These are phyloP conservation scores for Epizoanthus rinbou DNA, from an alignment of 92 coral and sea anemone species.

Conservation along the genomic window DNA sequence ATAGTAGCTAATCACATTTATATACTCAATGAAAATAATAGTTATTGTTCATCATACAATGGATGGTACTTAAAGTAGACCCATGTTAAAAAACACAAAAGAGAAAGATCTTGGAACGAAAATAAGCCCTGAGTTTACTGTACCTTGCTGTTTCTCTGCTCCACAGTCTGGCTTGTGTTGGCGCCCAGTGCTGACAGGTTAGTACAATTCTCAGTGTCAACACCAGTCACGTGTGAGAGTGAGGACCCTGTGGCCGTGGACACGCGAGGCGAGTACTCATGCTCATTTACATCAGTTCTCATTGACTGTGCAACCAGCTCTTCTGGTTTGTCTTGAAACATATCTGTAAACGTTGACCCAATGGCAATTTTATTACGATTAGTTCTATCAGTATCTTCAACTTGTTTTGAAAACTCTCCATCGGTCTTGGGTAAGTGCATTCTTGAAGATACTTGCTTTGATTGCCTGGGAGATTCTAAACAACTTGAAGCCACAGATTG, in stretches of 20 bases:
- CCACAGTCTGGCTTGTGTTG: neutral
- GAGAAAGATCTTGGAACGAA: too few relatives aligned
- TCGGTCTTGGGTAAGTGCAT: neutral
- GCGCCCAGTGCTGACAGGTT: neutral
- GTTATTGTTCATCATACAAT: too few relatives aligned
- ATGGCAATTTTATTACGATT: slow-evolving; percentile 34
- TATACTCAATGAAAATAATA: too few relatives aligned
- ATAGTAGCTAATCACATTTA: too few relatives aligned
- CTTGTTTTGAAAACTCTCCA: neutral
- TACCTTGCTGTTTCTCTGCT: slow-evolving; percentile 26
- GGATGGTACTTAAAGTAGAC: too few relatives aligned
- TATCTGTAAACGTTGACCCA: slow-evolving; percentile 42
- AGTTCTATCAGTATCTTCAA: slow-evolving; percentile 7
- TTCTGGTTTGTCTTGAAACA: slow-evolving; percentile 34
- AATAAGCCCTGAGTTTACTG: too few relatives aligned
- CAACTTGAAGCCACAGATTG: neutral
- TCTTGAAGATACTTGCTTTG: slow-evolving; percentile 5
- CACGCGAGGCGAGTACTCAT: neutral
- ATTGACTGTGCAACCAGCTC: neutral
- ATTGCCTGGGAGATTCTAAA: slow-evolving; percentile 8
- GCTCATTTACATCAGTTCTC: slow-evolving; percentile 13
- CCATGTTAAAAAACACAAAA: too few relatives aligned
- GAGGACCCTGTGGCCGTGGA: neutral
- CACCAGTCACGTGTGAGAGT: neutral
- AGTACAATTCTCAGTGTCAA: neutral